These are phyloP conservation scores for Orchestes rusci DNA, from an alignment of 2,888 invertebrate species.

Conservation along the genomic window DNA sequence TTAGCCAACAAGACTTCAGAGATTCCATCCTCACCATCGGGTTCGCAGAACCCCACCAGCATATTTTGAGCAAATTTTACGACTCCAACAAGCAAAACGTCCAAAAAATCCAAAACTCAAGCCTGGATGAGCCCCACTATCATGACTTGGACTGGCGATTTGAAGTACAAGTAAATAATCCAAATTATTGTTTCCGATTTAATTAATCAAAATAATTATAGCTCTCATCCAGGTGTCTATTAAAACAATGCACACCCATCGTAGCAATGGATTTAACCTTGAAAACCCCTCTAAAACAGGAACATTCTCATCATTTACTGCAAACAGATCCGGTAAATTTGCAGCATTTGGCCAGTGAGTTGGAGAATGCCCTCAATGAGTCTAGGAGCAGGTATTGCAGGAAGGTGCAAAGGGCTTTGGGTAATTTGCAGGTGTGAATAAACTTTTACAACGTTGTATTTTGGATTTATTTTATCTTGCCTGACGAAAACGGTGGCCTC, in stretches of 20 bases:
- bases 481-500: no score
- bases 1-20: conserved; percentile 44
- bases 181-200: background rate
- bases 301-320: conserved; percentile 42
- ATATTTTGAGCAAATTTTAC: conserved; percentile 54
- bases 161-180: conserved; percentile 50
- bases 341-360: conserved; percentile 52
- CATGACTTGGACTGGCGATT: conserved; percentile 60
- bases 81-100: conserved; percentile 51
- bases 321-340: conserved; percentile 58
- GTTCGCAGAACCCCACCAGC: conserved; percentile 55
- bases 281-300: conserved; percentile 35
- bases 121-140: conserved; percentile 44
- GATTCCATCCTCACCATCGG: conserved; percentile 48
- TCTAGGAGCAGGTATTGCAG: conserved; percentile 48
- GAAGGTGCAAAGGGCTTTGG: conserved; percentile 39
- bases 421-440: conserved; percentile 20
- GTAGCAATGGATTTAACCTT: conserved; percentile 51
- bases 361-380: conserved; percentile 57
- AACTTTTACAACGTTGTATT: no score
- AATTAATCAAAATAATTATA: background rate
- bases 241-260: conserved; percentile 52
- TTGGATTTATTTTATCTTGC: no score
- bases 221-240: conserved; percentile 49
- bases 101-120: conserved; percentile 35